Conservation (phyloP, 2,797 vertebrate species). For the Etheostoma perlongum region DNA sequence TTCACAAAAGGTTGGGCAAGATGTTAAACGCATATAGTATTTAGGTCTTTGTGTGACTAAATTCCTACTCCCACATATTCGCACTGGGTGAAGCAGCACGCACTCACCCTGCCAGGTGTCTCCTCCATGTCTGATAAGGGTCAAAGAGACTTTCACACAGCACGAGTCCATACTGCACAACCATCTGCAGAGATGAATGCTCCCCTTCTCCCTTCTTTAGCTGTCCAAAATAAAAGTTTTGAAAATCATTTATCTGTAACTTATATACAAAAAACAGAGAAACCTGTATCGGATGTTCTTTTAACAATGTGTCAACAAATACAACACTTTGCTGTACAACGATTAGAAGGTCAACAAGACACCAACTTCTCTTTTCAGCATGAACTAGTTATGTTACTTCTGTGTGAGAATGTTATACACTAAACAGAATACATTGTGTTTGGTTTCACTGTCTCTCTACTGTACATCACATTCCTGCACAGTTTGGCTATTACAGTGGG, state of each 20-base stretch:
- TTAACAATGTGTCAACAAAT: conserved; percentile 15
- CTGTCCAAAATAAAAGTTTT: conserved; percentile 72
- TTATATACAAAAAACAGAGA: conserved; percentile 19
- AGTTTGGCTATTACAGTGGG: conserved; percentile 2
- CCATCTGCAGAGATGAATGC: conserved; percentile 78
- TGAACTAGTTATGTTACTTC: conserved; percentile 67
- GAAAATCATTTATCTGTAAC: conserved; percentile 18
- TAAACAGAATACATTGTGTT: conserved; percentile 26
- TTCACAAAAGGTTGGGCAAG: conserved; percentile 56
- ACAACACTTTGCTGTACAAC: conserved; percentile 44
- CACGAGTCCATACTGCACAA: conserved; percentile 89
- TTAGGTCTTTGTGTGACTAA: conserved; percentile 40
- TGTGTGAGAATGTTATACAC: conserved; percentile 32
- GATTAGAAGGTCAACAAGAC: conserved; percentile 45
- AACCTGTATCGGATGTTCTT: conserved; percentile 12
- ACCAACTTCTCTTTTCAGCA: conserved; percentile 57
- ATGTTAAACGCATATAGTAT: conserved; percentile 28
- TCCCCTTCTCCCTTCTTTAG: conserved; percentile 81
- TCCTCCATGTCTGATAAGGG: conserved; percentile 96
- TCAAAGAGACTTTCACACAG: conserved; percentile 95
- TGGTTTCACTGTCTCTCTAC: conserved; percentile 2
- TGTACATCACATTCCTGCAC: conserved; percentile 28
- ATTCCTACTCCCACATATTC: conserved; percentile 65
- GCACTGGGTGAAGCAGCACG: conserved; percentile 24
- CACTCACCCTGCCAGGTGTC: conserved; percentile 92